Evolutionary conservation across 2,888 invertebrate genomes (phyloP).

Genomic region (Callosobruchus maculatus): DNA sequence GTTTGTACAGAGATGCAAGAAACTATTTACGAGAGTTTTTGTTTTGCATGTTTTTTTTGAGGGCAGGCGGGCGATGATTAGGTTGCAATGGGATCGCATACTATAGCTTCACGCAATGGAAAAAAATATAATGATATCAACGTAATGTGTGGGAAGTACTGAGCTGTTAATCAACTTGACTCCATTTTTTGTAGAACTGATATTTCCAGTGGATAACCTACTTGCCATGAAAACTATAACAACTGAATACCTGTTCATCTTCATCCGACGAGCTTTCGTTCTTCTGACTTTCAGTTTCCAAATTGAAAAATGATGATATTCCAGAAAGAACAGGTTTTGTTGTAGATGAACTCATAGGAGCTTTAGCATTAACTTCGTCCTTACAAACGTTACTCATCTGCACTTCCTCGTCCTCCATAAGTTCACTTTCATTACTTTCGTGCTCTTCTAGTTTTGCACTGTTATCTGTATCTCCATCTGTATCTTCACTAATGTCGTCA

Average conservation of each 20-base stretch:
- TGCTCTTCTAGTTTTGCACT: background rate
- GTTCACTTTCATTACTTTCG: background rate
- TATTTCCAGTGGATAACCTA: too few relatives aligned
- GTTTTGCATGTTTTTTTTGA: too few relatives aligned
- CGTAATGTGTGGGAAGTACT: too few relatives aligned
- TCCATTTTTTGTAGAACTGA: too few relatives aligned
- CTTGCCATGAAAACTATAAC: background rate
- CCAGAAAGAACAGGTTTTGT: slow-evolving; percentile 33
- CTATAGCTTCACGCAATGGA: too few relatives aligned
- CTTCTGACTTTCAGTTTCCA: slow-evolving; percentile 37
- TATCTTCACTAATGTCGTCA: slow-evolving; percentile 14
- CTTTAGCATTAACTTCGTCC: background rate
- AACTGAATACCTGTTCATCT: slow-evolving; percentile 19
- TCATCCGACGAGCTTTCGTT: slow-evolving; percentile 33
- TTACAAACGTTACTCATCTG: background rate
- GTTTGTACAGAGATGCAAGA: too few relatives aligned
- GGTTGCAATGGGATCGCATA: too few relatives aligned
- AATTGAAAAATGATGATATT: slow-evolving; percentile 26
- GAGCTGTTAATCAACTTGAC: too few relatives aligned
- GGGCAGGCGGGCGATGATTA: too few relatives aligned
- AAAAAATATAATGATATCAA: too few relatives aligned
- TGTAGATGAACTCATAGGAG: background rate
- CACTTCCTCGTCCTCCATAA: background rate
- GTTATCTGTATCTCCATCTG: slow-evolving; percentile 5
- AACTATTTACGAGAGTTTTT: too few relatives aligned